phyloP scores from a whole-genome alignment of 2,888 invertebrate species.

The Augiades crinisus region DNA sequence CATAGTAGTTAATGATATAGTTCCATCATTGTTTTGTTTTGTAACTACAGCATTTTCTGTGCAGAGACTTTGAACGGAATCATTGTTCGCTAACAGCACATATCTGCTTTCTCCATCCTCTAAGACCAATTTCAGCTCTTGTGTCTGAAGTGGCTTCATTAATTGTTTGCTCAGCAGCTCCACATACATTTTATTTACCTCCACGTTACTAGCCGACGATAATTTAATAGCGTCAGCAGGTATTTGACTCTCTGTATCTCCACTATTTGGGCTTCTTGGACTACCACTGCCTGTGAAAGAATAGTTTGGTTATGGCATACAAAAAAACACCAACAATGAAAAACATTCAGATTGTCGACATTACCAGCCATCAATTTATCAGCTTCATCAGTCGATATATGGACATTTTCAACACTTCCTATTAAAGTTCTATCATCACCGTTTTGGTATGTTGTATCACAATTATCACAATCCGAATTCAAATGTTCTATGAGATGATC shows the following conservation, averaged over 20 bases:
- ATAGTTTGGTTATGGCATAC: neutral
- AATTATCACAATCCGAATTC: constrained; percentile 59
- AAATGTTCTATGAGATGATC: constrained; percentile 81
- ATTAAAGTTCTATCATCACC: constrained; percentile 15
- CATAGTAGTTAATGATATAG: constrained; percentile 61
- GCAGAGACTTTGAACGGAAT: constrained; percentile 37
- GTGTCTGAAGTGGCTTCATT: constrained; percentile 47
- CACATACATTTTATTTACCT: constrained; percentile 56
- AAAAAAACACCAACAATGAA: no score
- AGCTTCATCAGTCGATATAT: neutral
- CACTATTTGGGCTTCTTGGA: no score
- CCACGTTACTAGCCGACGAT: constrained; percentile 32
- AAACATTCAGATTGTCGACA: no score
- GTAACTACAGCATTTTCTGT: constrained; percentile 51
- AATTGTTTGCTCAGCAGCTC: constrained; percentile 51
- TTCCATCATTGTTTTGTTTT: constrained; percentile 69
- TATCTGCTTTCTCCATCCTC: constrained; percentile 54
- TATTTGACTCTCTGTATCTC: neutral
- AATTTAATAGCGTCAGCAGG: neutral
- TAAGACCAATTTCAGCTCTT: constrained; percentile 56
- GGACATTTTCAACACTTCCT: constrained; percentile 13
- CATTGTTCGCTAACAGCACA: constrained; percentile 53
- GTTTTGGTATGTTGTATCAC: constrained; percentile 40
- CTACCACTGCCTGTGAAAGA: constrained; percentile 3
- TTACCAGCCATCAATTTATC: constrained; percentile 1